Percentiles rank a stretch among this genome's conserved stretches.
Evolutionary conservation across 1,140 invertebrate genomes (phyloP).

Genomic region (Pogonomyrmex californicus): DNA sequence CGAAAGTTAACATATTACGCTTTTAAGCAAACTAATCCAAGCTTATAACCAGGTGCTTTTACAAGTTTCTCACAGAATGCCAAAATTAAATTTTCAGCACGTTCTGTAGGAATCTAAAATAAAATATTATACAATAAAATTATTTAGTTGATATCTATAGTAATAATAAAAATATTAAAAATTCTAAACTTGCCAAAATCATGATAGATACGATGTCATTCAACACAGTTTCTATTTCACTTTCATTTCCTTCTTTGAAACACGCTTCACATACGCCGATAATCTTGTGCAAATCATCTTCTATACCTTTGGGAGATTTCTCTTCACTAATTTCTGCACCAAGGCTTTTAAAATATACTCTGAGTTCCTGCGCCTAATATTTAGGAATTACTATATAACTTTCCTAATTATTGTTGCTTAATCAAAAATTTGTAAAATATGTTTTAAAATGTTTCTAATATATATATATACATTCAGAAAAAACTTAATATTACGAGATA

Average conservation of each 20-base stretch:
- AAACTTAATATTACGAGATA: not conserved
- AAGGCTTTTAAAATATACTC: slow-evolving; percentile 95
- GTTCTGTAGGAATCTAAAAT: slow-evolving; percentile 92
- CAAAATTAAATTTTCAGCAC: slow-evolving; percentile 96
- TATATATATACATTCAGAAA: not conserved
- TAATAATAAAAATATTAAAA: not conserved
- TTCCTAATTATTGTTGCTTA: not conserved
- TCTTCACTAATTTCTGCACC: slow-evolving; percentile 97
- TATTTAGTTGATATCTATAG: slow-evolving; percentile 38
- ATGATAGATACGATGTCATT: slow-evolving; percentile 98
- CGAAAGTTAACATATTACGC: slow-evolving; percentile 89
- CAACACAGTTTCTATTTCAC: slow-evolving; percentile 93
- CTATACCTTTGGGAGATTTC: slow-evolving; percentile 95
- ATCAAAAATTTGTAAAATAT: not conserved
- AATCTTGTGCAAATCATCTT: slow-evolving; percentile 97
- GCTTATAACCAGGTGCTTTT: slow-evolving; percentile 95
- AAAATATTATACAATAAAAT: slow-evolving; percentile 54
- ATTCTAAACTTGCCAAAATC: slow-evolving; percentile 91
- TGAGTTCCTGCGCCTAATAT: slow-evolving; percentile 93
- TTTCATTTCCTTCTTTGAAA: slow-evolving; percentile 94
- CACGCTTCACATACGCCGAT: slow-evolving; percentile 97
- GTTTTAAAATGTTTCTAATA: slow-evolving; percentile 11
- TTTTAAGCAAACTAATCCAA: slow-evolving; percentile 93
- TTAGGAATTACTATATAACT: slow-evolving; percentile 33
- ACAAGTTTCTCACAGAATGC: slow-evolving; percentile 97